phyloP scores from a whole-genome alignment of 2,113 vertebrate genomes.

The Catagonus wagneri region DNA sequence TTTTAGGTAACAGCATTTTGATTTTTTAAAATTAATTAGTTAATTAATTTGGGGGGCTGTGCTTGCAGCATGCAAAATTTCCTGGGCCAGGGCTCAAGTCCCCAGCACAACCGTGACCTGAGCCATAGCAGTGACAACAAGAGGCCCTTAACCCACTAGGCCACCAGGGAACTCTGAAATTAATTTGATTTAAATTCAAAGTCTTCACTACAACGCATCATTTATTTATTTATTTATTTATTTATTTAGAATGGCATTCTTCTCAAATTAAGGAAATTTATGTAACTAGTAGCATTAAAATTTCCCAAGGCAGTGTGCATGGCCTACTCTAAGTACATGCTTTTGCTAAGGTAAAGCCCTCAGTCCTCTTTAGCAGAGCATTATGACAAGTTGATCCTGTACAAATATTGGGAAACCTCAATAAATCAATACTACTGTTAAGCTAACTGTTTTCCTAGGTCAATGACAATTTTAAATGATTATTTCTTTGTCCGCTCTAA shows the following conservation, averaged over 20 bases:
- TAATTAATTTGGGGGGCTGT: too few species aligned
- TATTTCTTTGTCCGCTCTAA: neutral
- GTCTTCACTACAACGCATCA: neutral
- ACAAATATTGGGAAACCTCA: neutral
- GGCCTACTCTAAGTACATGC: neutral
- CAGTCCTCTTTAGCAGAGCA: neutral
- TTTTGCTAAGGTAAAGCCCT: neutral
- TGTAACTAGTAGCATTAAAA: neutral
- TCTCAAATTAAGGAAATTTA: neutral
- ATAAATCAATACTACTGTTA: neutral
- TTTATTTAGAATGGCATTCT: neutral
- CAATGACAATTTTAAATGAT: neutral
- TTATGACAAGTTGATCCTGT: neutral
- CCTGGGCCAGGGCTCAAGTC: too few species aligned
- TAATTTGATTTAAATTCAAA: neutral
- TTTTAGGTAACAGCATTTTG: neutral
- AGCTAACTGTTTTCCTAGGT: neutral
- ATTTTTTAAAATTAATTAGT: neutral
- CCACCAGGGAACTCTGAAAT: neutral
- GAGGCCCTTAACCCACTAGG: too few species aligned
- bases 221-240: too few species aligned
- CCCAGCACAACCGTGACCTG: too few species aligned
- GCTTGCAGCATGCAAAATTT: too few species aligned
- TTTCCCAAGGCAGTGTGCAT: rapidly evolving
- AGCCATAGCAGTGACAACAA: too few species aligned